Base-by-base conservation (phyloP, 1,140 invertebrate genomes). In the Calliphora vicina region DNA sequence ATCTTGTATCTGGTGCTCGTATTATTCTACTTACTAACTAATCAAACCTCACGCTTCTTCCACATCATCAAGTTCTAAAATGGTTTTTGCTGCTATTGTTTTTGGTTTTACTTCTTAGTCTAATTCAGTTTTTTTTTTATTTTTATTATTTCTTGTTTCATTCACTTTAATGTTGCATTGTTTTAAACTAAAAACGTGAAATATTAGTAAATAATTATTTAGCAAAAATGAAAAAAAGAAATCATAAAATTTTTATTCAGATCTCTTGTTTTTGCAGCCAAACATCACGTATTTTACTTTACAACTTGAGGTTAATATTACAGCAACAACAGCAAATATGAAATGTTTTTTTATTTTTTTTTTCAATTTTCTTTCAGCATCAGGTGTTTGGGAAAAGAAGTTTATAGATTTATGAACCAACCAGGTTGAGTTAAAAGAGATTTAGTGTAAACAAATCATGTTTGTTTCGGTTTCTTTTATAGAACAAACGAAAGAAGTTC, bases 121-220 rank as follows among this genome's bases (percentile, higher is more conserved):
- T 67, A 67, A 67, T 25, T 23, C 61, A 23, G 20, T 67, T 23
- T 45, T 45, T 6, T 6, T 45, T 45, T 45, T 12, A n/a, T n/a
- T n/a, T n/a, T n/a, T n/a, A n/a, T n/a, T n/a, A n/a, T 67, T 67
- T 9, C n/a, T 67, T n/a, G n/a, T n/a, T n/a, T n/a, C n/a, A 57
- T 57, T 13, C 2, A 15, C 2, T 67, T 67, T 23, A 25, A 12
- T 23, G 61, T 23, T 67, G 61, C 61, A 67, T 67, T 67, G 61
- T 67, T 67, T 67, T 67, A 67, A 67, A 67, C 61, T 67, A 23
- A 67, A 67, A 67, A 67, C 61, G 61, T 67, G 61, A 67, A 67
- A 67, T 67, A 67, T 67, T 67, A 67, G 61, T 67, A 67, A 67
- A 67, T 67, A 67, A 67, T 67, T 67, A 67, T 67, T 57, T 57